phyloP scores from a whole-genome alignment of 2,113 vertebrate species.

The Chaenocephalus aceratus region DNA sequence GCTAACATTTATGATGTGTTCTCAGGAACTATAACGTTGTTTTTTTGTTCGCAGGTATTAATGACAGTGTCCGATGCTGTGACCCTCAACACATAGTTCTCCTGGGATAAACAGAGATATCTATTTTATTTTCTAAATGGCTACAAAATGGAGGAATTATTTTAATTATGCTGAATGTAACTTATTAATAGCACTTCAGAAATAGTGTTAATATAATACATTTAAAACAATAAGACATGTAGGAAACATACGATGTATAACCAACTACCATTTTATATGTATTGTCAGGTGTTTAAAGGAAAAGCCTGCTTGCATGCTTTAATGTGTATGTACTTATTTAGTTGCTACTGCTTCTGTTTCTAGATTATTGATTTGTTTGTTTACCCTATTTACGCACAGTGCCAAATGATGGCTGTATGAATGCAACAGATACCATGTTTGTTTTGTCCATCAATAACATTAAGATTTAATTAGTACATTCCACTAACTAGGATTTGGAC shows the following conservation, averaged over 20 bases:
- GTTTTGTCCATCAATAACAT: constrained; percentile 31
- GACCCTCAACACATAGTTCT: constrained; percentile 42
- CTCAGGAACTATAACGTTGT: constrained; percentile 18
- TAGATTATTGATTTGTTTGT: constrained; percentile 66
- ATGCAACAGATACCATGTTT: constrained; percentile 32
- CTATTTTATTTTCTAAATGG: constrained; percentile 79
- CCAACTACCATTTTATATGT: constrained; percentile 64
- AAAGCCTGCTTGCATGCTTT: constrained; percentile 70
- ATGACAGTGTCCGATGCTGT: constrained; percentile 38
- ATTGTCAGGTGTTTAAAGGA: constrained; percentile 54
- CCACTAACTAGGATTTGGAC: constrained; percentile 37
- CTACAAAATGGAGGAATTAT: constrained; percentile 76
- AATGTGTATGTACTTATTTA: constrained; percentile 63
- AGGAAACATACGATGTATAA: constrained; percentile 51
- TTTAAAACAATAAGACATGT: constrained; percentile 44
- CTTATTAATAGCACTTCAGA: constrained; percentile 70
- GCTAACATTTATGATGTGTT: background rate
- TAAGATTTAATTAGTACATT: constrained; percentile 53
- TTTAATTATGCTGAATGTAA: constrained; percentile 81
- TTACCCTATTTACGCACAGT: constrained; percentile 65
- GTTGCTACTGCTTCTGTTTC: constrained; percentile 47
- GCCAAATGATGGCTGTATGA: constrained; percentile 70
- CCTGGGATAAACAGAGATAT: constrained; percentile 72
- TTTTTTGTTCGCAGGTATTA: constrained; percentile 75
- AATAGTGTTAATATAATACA: constrained; percentile 50